Evolutionary conservation across 2,888 invertebrate genomes (phyloP), one percentile per base, ranked within the genome.

Genomic region (Steinernema scapterisci): DNA sequence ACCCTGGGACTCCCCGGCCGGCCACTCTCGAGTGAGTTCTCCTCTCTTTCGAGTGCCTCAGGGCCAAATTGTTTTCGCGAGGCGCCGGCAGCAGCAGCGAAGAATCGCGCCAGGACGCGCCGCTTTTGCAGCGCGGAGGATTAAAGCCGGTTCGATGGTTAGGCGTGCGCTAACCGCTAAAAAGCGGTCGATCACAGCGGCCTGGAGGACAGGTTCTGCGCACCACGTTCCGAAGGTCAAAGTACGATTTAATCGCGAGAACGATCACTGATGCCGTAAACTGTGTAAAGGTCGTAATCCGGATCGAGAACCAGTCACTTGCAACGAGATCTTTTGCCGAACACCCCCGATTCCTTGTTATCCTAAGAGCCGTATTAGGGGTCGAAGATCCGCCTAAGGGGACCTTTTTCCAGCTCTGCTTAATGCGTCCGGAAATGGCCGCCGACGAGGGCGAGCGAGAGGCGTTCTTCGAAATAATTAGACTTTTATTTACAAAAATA

Each of bases 401-500:
- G 9, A 6, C 38, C 38, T 6, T 38, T 38, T 38, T 38, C 38
- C 38, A 3, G 38, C 38, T 38, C 38, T 3, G 38, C 38, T 38
- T 38, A 38, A 38, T 38, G 38, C 5, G 38, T 38, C 9, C 9
- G 38, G 9, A 38, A 38, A 9, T 9, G 9, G 38, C 38, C 38
- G 38, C 9, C 38, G n/a, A n/a, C n/a, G n/a, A n/a, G n/a, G n/a
- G n/a, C n/a, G 38, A 6, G 48, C n/a, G 48, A n/a, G n/a, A n/a
- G 48, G 19, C 48, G 48, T 19, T 19, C 13, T 16, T 48, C 13
- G n/a, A 11, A 63, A 63, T 63, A 63, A 63, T 63, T 63, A 63
- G 27, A 27, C 63, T 13, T 63, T 63, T 63, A 63, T 63, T 63
- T 63, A 63, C 63, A 63, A 63, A 31, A 63, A 31, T 31, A 63